A percentile compares a stretch with the other conserved stretches of the same genome.
Evolutionary conservation across 2,113 vertebrate species (phyloP).

Genomic region (Cinclus mexicanus): DNA sequence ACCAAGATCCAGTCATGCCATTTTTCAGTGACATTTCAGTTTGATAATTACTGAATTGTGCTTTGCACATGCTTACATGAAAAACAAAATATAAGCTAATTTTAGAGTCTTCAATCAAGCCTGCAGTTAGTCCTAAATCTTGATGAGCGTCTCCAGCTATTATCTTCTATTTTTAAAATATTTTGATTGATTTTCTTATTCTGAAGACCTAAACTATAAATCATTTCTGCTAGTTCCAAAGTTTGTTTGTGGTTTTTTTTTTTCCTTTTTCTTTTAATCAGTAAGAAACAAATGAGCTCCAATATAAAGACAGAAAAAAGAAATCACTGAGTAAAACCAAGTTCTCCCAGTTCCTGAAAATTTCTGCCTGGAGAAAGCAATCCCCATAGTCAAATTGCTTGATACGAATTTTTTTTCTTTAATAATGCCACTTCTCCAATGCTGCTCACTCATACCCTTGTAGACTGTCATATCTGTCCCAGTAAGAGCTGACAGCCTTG

Average conservation of each 20-base stretch:
- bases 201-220: constrained; percentile 48
- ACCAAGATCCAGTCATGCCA: not conserved
- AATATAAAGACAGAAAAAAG: not conserved
- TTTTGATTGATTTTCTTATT: constrained; percentile 63
- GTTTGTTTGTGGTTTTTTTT: not conserved
- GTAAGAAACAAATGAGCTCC: constrained; percentile 21
- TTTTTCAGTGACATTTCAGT: constrained; percentile 25
- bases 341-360: not conserved
- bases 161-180: constrained; percentile 63
- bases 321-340: not conserved
- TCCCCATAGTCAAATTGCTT: not conserved
- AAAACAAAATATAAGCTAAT: constrained; percentile 53
- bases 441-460: not conserved
- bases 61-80: constrained; percentile 21
- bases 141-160: constrained; percentile 36
- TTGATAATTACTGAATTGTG: not conserved
- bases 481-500: not conserved
- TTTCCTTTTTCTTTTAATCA: constrained; percentile 14
- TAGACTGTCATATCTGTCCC: not conserved
- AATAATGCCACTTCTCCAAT: not conserved
- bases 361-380: not conserved
- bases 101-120: constrained; percentile 32
- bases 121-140: constrained; percentile 35
- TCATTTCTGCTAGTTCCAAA: constrained; percentile 44
- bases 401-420: not conserved